phyloP scores from a whole-genome alignment of 2,797 vertebrate species.

The Sciurus vulgaris region DNA sequence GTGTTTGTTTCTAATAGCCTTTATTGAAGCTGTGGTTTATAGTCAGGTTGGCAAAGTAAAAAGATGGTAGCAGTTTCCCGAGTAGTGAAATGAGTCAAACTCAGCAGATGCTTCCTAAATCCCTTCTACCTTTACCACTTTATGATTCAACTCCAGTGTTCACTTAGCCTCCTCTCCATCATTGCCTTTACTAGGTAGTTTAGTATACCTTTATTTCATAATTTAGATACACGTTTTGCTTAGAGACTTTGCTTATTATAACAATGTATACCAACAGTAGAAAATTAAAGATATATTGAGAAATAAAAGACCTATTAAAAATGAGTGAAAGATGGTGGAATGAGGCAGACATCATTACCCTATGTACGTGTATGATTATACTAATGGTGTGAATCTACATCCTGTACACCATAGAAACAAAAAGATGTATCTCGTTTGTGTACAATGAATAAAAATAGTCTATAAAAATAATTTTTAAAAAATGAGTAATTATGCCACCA shows the following conservation, averaged over 20 bases:
- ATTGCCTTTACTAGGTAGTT: neutral
- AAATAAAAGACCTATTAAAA: neutral
- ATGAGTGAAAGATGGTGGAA: neutral
- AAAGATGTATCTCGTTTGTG: no score
- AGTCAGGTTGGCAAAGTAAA: neutral
- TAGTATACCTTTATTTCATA: neutral
- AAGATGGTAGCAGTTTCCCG: neutral
- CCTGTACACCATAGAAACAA: no score
- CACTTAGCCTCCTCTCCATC: neutral
- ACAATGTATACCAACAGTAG: neutral
- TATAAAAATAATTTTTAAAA: no score
- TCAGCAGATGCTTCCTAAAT: neutral
- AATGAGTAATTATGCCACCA: neutral
- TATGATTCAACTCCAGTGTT: neutral
- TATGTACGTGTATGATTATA: no score
- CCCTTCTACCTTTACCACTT: neutral
- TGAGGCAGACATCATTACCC: no score
- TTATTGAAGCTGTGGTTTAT: neutral
- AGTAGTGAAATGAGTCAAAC: neutral
- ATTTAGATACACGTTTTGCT: neutral
- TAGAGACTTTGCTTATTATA: neutral
- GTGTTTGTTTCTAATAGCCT: neutral
- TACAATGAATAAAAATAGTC: no score
- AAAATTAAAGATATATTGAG: neutral
- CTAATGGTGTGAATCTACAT: no score